Evolutionary conservation across 2,113 vertebrate genomes (phyloP).

Genomic region (Rhipidura dahli): DNA sequence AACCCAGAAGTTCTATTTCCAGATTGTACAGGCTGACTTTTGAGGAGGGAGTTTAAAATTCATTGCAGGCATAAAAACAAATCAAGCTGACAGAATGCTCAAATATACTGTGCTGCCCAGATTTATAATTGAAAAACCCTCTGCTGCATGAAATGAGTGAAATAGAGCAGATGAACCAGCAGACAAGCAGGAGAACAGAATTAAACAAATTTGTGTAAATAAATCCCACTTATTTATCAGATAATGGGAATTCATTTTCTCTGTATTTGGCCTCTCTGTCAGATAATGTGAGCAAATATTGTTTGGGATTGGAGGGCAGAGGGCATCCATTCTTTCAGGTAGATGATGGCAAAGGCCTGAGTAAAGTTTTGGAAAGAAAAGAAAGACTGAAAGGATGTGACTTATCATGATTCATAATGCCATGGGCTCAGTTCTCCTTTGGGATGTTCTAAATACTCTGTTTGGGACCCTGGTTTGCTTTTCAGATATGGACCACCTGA

Average conservation of each 20-base stretch:
- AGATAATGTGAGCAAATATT: conserved; percentile 37
- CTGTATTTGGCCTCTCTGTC: conserved; percentile 4
- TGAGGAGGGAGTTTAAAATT: conserved; percentile 50
- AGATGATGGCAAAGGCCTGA: neutral
- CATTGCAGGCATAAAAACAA: conserved; percentile 48
- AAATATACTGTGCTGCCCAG: conserved; percentile 26
- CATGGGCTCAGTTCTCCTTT: neutral
- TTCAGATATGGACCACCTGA: neutral
- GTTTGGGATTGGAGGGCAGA: neutral
- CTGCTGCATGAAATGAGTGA: conserved; percentile 61
- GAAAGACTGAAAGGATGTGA: neutral
- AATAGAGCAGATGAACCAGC: conserved; percentile 46
- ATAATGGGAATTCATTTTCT: conserved; percentile 13
- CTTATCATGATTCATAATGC: neutral
- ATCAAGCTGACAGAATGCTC: conserved; percentile 55
- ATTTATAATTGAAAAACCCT: conserved; percentile 67
- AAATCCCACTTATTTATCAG: conserved; percentile 39
- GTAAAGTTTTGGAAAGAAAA: neutral
- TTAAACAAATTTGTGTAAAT: conserved; percentile 61
- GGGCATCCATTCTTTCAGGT: neutral
- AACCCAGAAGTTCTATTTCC: neutral
- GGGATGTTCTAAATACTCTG: neutral
- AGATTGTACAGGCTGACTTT: neutral
- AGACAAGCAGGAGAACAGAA: conserved; percentile 38
- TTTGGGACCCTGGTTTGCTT: neutral